Base-by-base conservation (phyloP, 2,113 vertebrate species). In the Sinosuthora webbiana region DNA sequence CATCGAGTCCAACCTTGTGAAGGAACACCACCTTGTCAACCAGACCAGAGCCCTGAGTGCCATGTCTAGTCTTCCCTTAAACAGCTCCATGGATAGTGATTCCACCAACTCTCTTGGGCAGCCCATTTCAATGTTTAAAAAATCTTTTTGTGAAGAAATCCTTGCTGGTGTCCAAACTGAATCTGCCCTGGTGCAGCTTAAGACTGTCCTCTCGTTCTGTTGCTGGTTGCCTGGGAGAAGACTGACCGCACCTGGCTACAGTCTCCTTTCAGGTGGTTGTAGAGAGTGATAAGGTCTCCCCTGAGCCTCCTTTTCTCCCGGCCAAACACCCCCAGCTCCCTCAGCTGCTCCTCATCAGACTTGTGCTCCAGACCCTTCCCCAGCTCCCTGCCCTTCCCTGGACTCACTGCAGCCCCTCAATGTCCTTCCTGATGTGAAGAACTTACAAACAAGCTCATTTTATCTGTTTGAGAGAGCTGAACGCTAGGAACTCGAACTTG, bases 21-120 rank as follows among this genome's bases (percentile, higher is more conserved):
- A 0, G 0, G 5, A 74, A 17, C 24, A 53, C 2, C 7, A 24
- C 33, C 60, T 2, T 4, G 6, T 11, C 22, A 27, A 20, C 3
- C 19, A 39, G 33, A 28, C 27, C 31, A 15, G 0, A 6, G 77
- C 33, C 24, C 37, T 10, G 44, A 67, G 17, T 20, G 27, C 27
- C 77, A 10, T 0, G 1, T 18, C 41, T 39, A 11, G 5, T 3
- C 45, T 12, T 47, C 42, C 24, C 30, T 22, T 41, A 15, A 41
- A 47, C 39, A 47, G 7, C n/a, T 47, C 45, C 39, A 15, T 4
- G 45, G 27, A 28, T 1, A 2, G 52, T 10, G 60, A n/a, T 16
- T n/a, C 23, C 39, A 47, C 30, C 28, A 33, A 4, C 27, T 28
- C 37, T 24, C 18, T 16, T 13, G 18, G 42, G 15, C 59, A 33